Percentiles rank a stretch among this genome's conserved stretches.
These are phyloP conservation scores for Otocyon megalotis DNA, from an alignment of 2,113 vertebrate genomes.

Conservation along the genomic window DNA sequence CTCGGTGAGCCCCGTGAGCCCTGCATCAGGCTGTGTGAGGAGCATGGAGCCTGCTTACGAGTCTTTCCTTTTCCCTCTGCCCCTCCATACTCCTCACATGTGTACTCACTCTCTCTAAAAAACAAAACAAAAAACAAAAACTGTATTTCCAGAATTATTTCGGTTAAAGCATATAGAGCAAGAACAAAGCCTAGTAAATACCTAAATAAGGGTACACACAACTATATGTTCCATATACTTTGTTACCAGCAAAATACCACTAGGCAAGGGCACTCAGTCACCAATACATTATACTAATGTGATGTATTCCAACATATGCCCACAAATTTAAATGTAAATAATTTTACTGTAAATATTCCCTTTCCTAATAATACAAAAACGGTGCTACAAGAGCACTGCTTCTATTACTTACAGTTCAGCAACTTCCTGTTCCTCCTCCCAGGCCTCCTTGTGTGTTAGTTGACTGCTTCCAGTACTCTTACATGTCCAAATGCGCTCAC, in stretches of 20 bases:
- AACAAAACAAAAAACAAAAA: neutral
- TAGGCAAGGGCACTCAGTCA: neutral
- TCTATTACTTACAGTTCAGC: constrained; percentile 95
- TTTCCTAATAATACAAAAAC: constrained; percentile 24
- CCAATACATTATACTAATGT: neutral
- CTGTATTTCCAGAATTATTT: constrained; percentile 19
- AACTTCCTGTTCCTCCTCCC: constrained; percentile 99
- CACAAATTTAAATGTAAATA: constrained; percentile 17
- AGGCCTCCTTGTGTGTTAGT: constrained; percentile 98
- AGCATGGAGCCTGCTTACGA: neutral
- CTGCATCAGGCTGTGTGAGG: neutral
- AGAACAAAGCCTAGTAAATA: constrained; percentile 10
- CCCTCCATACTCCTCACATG: neutral
- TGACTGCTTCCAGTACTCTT: constrained; percentile 98
- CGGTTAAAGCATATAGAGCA: neutral
- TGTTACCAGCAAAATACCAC: constrained; percentile 18
- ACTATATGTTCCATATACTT: neutral
- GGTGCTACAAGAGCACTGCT: neutral
- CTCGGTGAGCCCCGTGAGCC: too few relatives aligned
- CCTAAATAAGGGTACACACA: neutral
- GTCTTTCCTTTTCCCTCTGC: neutral
- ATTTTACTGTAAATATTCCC: neutral
- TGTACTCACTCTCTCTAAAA: neutral
- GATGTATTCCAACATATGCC: neutral
- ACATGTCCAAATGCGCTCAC: constrained; percentile 97